A percentile compares a stretch with the other conserved stretches of the same genome.
These are phyloP conservation scores for Diabrotica balteata DNA, from an alignment of 2,888 invertebrate genomes.

Conservation along the genomic window DNA sequence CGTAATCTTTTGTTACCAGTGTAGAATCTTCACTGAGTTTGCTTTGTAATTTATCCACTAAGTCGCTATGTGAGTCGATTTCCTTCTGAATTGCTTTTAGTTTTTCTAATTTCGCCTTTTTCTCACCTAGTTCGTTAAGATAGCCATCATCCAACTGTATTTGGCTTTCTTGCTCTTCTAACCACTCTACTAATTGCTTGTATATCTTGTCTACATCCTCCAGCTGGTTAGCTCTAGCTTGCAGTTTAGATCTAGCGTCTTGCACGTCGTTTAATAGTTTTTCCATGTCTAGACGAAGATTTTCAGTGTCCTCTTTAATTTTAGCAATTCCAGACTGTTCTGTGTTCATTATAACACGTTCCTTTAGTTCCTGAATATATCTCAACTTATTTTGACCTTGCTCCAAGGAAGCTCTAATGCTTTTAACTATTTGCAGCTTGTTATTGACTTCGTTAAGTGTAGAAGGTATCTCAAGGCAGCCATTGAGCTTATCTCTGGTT, in stretches of 20 bases:
- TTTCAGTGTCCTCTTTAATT: conserved; percentile 91
- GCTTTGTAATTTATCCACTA: conserved; percentile 77
- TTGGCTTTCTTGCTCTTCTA: conserved; percentile 87
- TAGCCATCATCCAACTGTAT: conserved; percentile 76
- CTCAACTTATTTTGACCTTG: conserved; percentile 88
- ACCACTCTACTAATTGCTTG: conserved; percentile 84
- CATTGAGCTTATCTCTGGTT: conserved; percentile 83
- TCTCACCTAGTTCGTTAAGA: conserved; percentile 88
- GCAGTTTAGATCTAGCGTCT: conserved; percentile 77
- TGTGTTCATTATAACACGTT: conserved; percentile 92
- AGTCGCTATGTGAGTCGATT: conserved; percentile 78
- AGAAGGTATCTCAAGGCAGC: conserved; percentile 82
- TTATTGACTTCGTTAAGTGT: conserved; percentile 84
- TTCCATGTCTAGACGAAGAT: conserved; percentile 88
- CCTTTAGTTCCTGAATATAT: conserved; percentile 88
- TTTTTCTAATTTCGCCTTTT: conserved; percentile 87
- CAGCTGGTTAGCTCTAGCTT: conserved; percentile 77
- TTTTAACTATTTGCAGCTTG: conserved; percentile 85
- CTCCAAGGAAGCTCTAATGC: conserved; percentile 87
- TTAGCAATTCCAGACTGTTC: conserved; percentile 86
- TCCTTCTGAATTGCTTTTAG: conserved; percentile 84
- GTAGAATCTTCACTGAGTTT: conserved; percentile 72
- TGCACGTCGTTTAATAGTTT: conserved; percentile 83
- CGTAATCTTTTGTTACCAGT: conserved; percentile 68
- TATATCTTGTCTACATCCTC: conserved; percentile 88